Base-by-base conservation (phyloP, 2,888 invertebrate species). In the Halictus quadricinctus region DNA sequence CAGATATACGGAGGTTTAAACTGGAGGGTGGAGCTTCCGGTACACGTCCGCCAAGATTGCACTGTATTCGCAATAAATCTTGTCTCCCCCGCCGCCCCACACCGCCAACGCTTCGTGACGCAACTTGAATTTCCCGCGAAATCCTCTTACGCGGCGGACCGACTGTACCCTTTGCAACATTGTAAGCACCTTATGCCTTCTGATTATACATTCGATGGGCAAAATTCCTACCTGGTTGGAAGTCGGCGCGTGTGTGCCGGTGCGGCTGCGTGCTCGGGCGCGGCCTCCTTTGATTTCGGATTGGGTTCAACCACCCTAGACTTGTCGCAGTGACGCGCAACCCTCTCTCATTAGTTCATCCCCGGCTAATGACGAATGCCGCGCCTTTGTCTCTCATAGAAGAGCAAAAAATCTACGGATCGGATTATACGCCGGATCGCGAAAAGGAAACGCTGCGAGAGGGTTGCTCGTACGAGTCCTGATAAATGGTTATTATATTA, bases 11-110 rank as follows among this genome's bases (percentile, higher is more conserved):
- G 76, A 88, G 88, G 86, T 88, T 88, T 85, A 83, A 88, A 88
- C 82, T 41, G 88, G 87, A 69, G 70, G 81, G 76, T 72, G 46
- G 82, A 83, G 81, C 80, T 84, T 79, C 79, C 83, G 58, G 77
- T 76, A 79, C 77, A 84, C 83, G 86, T 88, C 85, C 80, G 66
- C 64, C 83, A 86, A 89, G 88, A 86, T 88, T 88, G 83, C 79
- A 36, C 73, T 83, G 75, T 81, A 83, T 89, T 85, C 86, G 48
- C 84, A 79, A 89, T 89, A 89, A 89, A 89, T 89, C 84, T 88
- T 76, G 50, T 54, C 21, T 8, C 21, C 8, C 50, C 54, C 36
- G 2, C 36, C 36, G 36, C 36, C 36, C 36, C 36, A 36, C 36
- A 5, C 36, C 5, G 5, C 48, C 70, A 5, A 18, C 36, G 4